Percentiles rank a stretch among this genome's conserved stretches.
Conservation (phyloP, 2,888 invertebrate species). For the Coenonympha arcania region DNA sequence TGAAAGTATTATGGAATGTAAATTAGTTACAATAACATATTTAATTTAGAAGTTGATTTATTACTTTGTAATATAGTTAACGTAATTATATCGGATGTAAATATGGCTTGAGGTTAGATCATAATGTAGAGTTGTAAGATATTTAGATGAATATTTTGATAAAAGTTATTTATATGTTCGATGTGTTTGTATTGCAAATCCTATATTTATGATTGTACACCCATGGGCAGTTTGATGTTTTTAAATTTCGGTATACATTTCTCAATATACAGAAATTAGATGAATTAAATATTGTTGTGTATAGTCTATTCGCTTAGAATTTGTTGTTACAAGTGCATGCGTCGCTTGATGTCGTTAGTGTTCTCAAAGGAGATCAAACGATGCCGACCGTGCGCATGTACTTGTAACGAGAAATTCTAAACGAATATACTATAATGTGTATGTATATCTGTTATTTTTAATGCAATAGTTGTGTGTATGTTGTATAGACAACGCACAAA, state of each 20-base stretch:
- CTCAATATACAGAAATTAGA: not conserved
- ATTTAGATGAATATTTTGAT: conserved; percentile 13
- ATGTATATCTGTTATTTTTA: conserved; percentile 1
- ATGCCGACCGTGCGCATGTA: no score
- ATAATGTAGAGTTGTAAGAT: conserved; percentile 4
- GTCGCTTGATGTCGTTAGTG: no score
- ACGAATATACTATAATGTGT: no score
- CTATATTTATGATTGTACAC: conserved; percentile 1
- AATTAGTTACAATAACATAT: conserved; percentile 21
- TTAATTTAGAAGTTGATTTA: conserved; percentile 26
- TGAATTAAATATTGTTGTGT: not conserved
- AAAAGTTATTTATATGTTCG: conserved; percentile 13
- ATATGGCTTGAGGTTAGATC: conserved; percentile 20
- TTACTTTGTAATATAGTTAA: conserved; percentile 31
- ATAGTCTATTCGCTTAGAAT: no score
- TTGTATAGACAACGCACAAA: not conserved
- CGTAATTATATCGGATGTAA: conserved; percentile 25
- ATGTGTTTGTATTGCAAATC: not conserved
- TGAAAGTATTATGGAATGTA: conserved; percentile 56
- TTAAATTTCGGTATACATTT: no score
- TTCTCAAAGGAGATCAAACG: no score
- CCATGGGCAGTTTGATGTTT: not conserved
- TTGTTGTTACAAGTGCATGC: no score
- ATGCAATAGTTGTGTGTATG: not conserved
- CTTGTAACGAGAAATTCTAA: no score